These are phyloP conservation scores for Himantopus leucocephalus DNA, from an alignment of 2,113 vertebrate species.

Conservation along the genomic window DNA sequence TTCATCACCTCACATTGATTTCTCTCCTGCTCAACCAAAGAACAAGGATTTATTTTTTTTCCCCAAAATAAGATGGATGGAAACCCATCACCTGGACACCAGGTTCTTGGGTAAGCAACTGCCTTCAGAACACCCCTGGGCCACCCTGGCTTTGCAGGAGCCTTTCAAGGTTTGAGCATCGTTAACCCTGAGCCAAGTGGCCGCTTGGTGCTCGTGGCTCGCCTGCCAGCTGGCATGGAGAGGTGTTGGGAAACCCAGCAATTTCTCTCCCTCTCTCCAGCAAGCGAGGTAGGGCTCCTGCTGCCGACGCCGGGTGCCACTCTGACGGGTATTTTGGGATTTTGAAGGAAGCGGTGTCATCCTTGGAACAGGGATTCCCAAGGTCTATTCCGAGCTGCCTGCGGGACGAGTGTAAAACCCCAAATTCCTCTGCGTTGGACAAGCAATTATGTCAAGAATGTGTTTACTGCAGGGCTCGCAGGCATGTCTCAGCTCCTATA, in stretches of 20 bases:
- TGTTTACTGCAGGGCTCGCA: conserved; percentile 25
- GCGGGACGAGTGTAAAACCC: neutral
- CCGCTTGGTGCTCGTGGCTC: neutral
- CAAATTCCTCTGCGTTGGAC: neutral
- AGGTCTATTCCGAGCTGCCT: conserved; percentile 4
- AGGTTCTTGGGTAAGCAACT: neutral
- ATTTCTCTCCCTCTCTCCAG: neutral
- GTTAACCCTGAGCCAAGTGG: neutral
- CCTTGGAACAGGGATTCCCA: conserved; percentile 22
- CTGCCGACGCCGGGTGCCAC: accelerated
- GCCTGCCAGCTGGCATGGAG: neutral
- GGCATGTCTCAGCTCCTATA: conserved; percentile 37
- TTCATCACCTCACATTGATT: neutral
- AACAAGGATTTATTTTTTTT: neutral
- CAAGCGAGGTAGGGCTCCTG: neutral
- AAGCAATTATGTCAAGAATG: conserved; percentile 39
- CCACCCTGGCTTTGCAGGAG: neutral
- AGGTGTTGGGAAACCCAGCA: neutral
- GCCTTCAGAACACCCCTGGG: neutral
- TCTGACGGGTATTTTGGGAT: neutral
- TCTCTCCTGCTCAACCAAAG: neutral
- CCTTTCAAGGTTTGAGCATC: neutral
- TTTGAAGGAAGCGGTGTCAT: neutral
- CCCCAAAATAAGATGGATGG: neutral
- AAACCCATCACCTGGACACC: neutral